Conservation (phyloP, 2,888 invertebrate species). For the Watsonalla cultraria region DNA sequence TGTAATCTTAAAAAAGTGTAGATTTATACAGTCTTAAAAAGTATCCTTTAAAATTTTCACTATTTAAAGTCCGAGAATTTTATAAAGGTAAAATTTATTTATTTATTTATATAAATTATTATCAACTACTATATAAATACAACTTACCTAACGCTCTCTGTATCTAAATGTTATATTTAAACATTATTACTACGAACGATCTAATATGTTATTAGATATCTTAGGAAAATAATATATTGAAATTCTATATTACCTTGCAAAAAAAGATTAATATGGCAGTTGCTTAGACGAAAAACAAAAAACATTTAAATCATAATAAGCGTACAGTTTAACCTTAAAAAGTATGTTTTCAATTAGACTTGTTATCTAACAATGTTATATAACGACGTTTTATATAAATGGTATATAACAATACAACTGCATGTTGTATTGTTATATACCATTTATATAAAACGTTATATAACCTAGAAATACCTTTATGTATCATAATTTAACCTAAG, state of each 20-base stretch:
- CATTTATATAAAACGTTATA: no score
- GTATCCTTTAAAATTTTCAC: constrained; percentile 36
- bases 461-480: no score
- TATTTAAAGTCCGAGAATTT: constrained; percentile 17
- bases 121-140: constrained; percentile 21
- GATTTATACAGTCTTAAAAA: constrained; percentile 55
- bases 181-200: neutral
- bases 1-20: neutral
- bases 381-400: no score
- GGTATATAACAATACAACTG: no score
- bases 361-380: no score
- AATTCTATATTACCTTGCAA: constrained; percentile 17
- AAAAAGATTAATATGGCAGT: constrained; percentile 59
- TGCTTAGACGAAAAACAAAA: constrained; percentile 40
- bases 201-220: neutral
- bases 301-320: constrained; percentile 63
- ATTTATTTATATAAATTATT: constrained; percentile 24
- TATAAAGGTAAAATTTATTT: constrained; percentile 24
- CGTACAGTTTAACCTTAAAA: constrained; percentile 48
- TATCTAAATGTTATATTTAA: constrained; percentile 25
- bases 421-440: no score
- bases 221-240: constrained; percentile 4
- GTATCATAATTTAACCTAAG: no score
- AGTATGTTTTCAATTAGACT: constrained; percentile 3
- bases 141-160: constrained; percentile 21